Percentiles rank a stretch among this genome's conserved stretches.
Conservation (phyloP, 2,888 invertebrate genomes). For the Phoronis australis region DNA sequence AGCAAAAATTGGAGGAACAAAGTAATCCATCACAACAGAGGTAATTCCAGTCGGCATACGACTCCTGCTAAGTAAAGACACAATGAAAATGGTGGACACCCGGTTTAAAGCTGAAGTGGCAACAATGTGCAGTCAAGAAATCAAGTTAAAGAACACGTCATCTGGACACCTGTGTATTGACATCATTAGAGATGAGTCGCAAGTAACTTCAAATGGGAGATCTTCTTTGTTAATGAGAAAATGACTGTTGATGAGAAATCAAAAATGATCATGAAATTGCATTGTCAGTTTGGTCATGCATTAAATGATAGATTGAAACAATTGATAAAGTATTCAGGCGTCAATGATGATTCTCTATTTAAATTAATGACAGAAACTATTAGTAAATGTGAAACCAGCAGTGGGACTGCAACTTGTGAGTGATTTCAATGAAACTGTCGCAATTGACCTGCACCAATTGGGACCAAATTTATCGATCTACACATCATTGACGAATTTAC, state of each 20-base stretch:
- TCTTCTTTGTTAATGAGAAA: neutral
- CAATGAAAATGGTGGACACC: too few species aligned
- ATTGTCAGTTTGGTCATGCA: slow-evolving; percentile 12
- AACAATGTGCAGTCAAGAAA: too few species aligned
- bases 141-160: slow-evolving; percentile 8
- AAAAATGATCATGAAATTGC: too few species aligned
- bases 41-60: too few species aligned
- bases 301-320: slow-evolving; percentile 3
- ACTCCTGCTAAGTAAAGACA: too few species aligned
- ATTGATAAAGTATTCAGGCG: slow-evolving; percentile 1
- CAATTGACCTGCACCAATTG: too few species aligned
- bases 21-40: too few species aligned
- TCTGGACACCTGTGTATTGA: slow-evolving; percentile 12
- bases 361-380: neutral
- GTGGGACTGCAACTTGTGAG: slow-evolving; percentile 7
- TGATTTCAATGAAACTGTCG: slow-evolving; percentile 5
- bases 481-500: slow-evolving; percentile 9
- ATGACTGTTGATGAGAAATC: too few species aligned
- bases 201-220: neutral
- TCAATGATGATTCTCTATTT: neutral
- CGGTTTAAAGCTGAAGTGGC: too few species aligned
- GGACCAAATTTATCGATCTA: too few species aligned
- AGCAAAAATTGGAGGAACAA: too few species aligned
- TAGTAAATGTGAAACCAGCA: slow-evolving; percentile 7
- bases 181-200: neutral